Conservation (phyloP, 2,888 invertebrate species). For the Ypsolopha sequella region DNA sequence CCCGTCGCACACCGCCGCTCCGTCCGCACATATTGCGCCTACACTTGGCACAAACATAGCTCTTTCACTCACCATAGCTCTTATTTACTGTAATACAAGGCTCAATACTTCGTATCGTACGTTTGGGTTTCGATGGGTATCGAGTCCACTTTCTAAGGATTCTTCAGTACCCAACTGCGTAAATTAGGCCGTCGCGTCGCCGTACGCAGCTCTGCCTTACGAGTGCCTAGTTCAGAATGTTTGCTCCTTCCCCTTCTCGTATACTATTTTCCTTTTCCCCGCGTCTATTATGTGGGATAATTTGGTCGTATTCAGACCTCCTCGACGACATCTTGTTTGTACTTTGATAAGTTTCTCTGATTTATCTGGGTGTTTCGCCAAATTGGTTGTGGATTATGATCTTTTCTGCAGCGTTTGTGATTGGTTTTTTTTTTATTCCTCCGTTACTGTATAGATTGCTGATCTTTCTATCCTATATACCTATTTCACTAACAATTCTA, state of each 20-base stretch:
- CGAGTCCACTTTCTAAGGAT: constrained; percentile 8
- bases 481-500: too few relatives aligned
- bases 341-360: background rate
- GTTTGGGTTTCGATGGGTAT: background rate
- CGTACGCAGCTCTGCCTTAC: background rate
- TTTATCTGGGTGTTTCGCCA: background rate
- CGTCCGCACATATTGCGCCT: constrained; percentile 6
- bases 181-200: constrained; percentile 2
- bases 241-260: background rate
- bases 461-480: too few relatives aligned
- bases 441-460: too few relatives aligned
- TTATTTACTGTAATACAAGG: background rate
- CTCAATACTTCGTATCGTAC: background rate
- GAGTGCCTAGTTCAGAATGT: background rate
- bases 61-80: background rate
- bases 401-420: too few relatives aligned
- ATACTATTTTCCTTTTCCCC: background rate
- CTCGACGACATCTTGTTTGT: background rate
- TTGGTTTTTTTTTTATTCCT: too few relatives aligned
- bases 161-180: constrained; percentile 4
- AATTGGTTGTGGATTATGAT: background rate
- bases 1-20: constrained; percentile 16
- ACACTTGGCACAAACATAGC: constrained; percentile 1
- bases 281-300: constrained; percentile 1
- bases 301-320: background rate